Evolutionary conservation across 2,797 vertebrate genomes (phyloP), one percentile per base, ranked within the genome.

Genomic region (Eulemur mongoz): DNA sequence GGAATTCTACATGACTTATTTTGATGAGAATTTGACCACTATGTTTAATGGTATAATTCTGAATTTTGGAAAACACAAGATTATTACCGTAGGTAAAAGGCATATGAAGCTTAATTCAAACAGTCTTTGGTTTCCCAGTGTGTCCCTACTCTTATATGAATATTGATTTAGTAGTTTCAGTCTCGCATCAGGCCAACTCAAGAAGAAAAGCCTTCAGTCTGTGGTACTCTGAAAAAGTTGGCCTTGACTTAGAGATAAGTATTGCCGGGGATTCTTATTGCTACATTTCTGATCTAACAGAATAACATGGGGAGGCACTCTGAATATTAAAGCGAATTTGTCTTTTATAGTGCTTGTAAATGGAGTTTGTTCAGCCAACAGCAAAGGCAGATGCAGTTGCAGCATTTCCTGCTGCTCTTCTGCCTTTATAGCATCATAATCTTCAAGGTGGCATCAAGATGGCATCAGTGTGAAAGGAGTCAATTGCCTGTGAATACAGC

Each of bases 21-120:
- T 96, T 97, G 75, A 70, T 81, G 43, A 94, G 32, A 93, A 70
- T 75, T 10, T 92, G n/a, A 85, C 4, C 38, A 79, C 52, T 81
- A 40, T 30, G 11, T 89, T 93, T 91, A 81, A 59, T 82, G 23
- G 8, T 65, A 48, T 88, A 69, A 82, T 73, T 81, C 52, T 88
- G 72, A 87, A 79, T 30, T 95, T 78, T 87, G 61, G 67, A 73
- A 73, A 96, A 92, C 32, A 52, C 6, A 70, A 87, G 65, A 6
- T 80, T 80, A 50, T n/a, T 93, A 40, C 5, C 80, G 4, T 57
- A 75, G 27, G 40, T 54, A 52, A 96, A 93, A 97, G 20, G 1
- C 14, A 38, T 40, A 43, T 70, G 38, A 93, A 79, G 12, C 17
- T 30, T n/a, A 88, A 96, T 96, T 95, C 35, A n/a, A 72, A 9